Percentiles rank a stretch among this genome's conserved stretches.
Conservation (phyloP, 2,113 vertebrate genomes). For the Laterallus jamaicensis region DNA sequence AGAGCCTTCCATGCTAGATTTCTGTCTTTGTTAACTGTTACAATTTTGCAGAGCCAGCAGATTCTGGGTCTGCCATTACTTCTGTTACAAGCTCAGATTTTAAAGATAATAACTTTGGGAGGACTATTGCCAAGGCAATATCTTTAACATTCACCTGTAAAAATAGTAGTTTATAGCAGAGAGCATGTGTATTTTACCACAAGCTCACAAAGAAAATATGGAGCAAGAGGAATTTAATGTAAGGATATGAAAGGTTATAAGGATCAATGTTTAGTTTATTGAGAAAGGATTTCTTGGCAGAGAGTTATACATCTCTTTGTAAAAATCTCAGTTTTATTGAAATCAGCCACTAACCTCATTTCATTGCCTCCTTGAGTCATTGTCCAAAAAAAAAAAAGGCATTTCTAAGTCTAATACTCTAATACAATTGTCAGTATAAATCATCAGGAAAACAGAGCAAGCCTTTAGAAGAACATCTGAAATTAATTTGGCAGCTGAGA, state of each 20-base stretch:
- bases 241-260: neutral
- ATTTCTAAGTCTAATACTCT: neutral
- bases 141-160: neutral
- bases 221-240: neutral
- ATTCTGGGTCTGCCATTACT: neutral
- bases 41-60: neutral
- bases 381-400: neutral
- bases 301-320: neutral
- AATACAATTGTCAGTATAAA: constrained; percentile 33
- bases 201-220: neutral
- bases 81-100: neutral
- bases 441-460: neutral
- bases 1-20: neutral
- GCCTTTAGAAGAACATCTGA: constrained; percentile 11
- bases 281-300: neutral
- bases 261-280: neutral
- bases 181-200: neutral
- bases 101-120: neutral
- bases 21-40: neutral
- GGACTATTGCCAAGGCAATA: neutral
- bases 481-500: neutral
- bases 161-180: neutral
- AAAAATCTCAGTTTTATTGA: constrained; percentile 10
- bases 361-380: neutral
- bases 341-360: neutral